Conservation (phyloP, 2,113 vertebrate genomes). For the Thalassoma bifasciatum region DNA sequence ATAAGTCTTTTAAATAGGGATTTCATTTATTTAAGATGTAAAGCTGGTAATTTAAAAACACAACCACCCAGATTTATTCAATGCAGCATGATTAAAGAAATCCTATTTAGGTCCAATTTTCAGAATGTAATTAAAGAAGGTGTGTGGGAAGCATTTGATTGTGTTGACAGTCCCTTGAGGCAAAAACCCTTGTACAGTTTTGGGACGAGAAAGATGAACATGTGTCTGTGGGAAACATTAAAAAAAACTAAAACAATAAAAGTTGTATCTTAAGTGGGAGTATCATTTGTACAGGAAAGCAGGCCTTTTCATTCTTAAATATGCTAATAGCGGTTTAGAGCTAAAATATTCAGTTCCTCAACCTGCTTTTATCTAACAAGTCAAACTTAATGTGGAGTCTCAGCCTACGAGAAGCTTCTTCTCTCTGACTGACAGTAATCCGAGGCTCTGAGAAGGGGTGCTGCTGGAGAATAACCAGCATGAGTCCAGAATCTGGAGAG, state of each 20-base stretch:
- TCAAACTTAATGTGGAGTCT: constrained; percentile 44
- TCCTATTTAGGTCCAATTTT: too few relatives aligned
- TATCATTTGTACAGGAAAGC: not conserved
- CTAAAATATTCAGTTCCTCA: constrained; percentile 34
- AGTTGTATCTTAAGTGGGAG: too few relatives aligned
- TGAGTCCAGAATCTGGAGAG: constrained; percentile 60
- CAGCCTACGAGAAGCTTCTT: constrained; percentile 47
- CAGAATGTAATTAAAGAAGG: too few relatives aligned
- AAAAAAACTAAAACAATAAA: too few relatives aligned
- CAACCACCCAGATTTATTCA: too few relatives aligned
- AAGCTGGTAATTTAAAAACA: not conserved
- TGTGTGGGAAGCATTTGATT: too few relatives aligned
- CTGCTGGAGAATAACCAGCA: constrained; percentile 56
- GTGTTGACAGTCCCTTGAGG: too few relatives aligned
- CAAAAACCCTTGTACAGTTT: not conserved
- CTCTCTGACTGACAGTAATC: constrained; percentile 69
- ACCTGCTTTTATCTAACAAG: constrained; percentile 37
- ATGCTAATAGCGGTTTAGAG: constrained; percentile 11
- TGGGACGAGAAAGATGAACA: not conserved
- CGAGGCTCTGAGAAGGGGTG: constrained; percentile 40
- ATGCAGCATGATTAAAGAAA: not conserved
- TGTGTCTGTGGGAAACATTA: not conserved
- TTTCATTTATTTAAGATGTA: not conserved
- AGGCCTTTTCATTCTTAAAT: constrained; percentile 14
- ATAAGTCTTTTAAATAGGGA: not conserved